Base-by-base conservation (phyloP, 1,140 invertebrate species). In the Plodia interpunctella region DNA sequence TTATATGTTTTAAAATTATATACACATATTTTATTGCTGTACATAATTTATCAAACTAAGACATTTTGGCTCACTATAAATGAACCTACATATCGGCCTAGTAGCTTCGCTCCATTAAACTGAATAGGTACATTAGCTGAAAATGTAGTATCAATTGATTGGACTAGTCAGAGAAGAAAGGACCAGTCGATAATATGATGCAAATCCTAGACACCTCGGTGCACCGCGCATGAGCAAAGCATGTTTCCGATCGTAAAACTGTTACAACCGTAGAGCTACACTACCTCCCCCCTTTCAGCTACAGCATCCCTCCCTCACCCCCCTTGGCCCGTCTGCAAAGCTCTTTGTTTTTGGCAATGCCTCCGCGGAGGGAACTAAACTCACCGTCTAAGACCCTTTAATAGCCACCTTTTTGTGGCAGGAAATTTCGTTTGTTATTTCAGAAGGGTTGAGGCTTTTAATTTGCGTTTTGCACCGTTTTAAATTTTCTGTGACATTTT, bases 211-310 rank as follows among this genome's bases (percentile, higher is more conserved):
- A 74, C 35, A 71, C 57, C 55, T 63, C 44, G 55, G 65, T 84
- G 80, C 83, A 88, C 13, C 63, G 81, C 86, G 83, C 86, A 87
- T 87, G 86, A 81, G 83, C 85, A 78, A 63, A 70, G 62, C 70
- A 71, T 74, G 78, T 82, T 82, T 81, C 83, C 76, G 78, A 78
- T 87, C 85, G 82, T 88, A 88, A 88, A 88, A 88, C 74, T 77
- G 81, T 83, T 78, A 84, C 76, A 79, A 66, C 76, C 74, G 52
- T 52, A 58, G 65, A 63, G 62, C 59, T 61, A 53, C 25, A 63
- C 57, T 51, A 55, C 57, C 61, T 55, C 56, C 61, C 63, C 60
- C 63, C 69, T 65, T 67, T 59, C 54, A 64, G 64, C 59, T 17
- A 20, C 25, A 28, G 65, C 62, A 54, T 57, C 56, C 13, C 64